phyloP scores from a whole-genome alignment of 2,113 vertebrate species.

The Eolophus roseicapilla region DNA sequence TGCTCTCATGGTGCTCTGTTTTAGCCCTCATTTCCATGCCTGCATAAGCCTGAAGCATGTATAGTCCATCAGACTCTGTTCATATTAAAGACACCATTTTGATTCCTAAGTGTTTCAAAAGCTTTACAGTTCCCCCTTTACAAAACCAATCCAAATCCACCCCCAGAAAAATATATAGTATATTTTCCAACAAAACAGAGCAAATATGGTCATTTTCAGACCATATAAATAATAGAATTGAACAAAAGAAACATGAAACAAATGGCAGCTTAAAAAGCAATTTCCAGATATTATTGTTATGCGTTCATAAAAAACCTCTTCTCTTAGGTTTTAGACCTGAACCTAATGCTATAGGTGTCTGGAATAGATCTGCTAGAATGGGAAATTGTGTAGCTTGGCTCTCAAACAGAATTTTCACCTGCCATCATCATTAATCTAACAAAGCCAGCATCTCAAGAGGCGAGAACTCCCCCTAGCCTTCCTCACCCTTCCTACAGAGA shows the following conservation, averaged over 20 bases:
- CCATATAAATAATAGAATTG: not conserved
- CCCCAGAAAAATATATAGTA: not conserved
- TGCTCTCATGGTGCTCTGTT: not conserved
- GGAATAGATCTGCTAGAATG: not conserved
- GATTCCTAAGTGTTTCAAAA: not conserved
- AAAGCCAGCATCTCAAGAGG: not conserved
- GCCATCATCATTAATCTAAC: not conserved
- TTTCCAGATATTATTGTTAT: not conserved
- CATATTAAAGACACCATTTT: not conserved
- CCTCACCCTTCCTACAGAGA: not conserved
- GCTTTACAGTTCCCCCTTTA: not conserved
- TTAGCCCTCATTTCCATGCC: not conserved
- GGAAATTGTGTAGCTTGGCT: not conserved
- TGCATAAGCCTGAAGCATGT: not conserved
- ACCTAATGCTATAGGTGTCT: not conserved
- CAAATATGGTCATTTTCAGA: not conserved
- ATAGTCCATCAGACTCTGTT: not conserved
- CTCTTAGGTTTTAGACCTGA: not conserved
- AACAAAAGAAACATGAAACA: not conserved
- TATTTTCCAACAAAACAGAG: not conserved
- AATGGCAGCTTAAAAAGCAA: not conserved
- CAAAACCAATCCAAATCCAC: not conserved
- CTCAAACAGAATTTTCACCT: not conserved
- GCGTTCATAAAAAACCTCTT: not conserved
- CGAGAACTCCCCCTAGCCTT: not conserved